Conservation (phyloP, 2,888 invertebrate genomes). For the Clusia tigrina region DNA sequence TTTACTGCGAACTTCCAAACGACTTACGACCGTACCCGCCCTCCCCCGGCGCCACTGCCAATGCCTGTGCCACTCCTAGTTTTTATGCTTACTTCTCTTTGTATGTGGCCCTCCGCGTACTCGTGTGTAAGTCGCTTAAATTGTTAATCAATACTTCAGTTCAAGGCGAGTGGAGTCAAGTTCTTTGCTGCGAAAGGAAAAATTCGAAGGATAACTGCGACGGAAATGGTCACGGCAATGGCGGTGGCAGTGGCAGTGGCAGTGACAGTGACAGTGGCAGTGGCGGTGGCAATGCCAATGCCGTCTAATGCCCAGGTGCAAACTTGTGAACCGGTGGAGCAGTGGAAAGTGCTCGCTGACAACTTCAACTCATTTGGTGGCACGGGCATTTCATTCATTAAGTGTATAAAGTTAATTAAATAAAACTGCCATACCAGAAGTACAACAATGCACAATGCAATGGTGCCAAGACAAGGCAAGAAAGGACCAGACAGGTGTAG, state of each 20-base stretch:
- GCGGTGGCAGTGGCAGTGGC: neutral
- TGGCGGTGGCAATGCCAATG: neutral
- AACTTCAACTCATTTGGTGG: no score
- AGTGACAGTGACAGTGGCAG: neutral
- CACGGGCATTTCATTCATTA: no score
- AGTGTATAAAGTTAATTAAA: no score
- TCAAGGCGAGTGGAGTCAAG: constrained; percentile 44
- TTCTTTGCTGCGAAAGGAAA: constrained; percentile 31
- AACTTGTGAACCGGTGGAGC: constrained; percentile 22
- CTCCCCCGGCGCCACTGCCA: no score
- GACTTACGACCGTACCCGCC: no score
- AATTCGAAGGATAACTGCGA: constrained; percentile 5
- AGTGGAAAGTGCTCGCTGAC: no score
- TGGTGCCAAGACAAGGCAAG: no score
- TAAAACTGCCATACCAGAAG: no score
- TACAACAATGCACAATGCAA: no score
- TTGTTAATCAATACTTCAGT: constrained; percentile 47
- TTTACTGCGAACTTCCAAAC: no score
- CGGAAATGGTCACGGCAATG: neutral
- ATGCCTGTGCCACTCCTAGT: neutral
- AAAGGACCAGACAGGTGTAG: no score
- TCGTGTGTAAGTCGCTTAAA: constrained; percentile 28
- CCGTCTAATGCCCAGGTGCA: constrained; percentile 12
- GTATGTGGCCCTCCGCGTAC: neutral
- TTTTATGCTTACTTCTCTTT: neutral